Conservation (phyloP, 2,797 vertebrate species). For the Hydrophis major region DNA sequence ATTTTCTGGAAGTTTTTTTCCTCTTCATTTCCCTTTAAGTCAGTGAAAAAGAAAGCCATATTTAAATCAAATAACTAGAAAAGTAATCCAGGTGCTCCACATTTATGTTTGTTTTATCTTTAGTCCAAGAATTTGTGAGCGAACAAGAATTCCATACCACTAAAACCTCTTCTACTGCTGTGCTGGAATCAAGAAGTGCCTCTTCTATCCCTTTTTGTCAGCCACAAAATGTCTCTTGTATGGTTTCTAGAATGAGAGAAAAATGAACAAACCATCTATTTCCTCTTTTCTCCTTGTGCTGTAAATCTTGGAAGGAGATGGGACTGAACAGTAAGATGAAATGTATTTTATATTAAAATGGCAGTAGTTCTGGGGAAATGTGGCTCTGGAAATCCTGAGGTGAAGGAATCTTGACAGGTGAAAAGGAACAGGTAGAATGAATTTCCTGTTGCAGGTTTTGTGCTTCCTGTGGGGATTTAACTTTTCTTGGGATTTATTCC, state of each 20-base stretch:
- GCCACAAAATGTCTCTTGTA: background rate
- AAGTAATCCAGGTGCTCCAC: background rate
- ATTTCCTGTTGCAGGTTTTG: background rate
- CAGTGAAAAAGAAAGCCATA: background rate
- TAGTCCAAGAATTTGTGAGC: background rate
- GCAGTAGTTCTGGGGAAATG: background rate
- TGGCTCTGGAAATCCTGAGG: background rate
- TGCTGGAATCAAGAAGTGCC: background rate
- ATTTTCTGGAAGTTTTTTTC: background rate
- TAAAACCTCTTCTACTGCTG: background rate
- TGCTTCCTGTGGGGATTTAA: background rate
- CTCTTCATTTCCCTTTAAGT: background rate
- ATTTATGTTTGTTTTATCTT: background rate
- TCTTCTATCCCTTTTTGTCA: background rate
- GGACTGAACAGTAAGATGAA: background rate
- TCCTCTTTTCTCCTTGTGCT: background rate
- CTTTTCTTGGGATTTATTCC: background rate
- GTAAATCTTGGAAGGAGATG: background rate
- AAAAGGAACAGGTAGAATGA: background rate
- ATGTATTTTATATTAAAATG: background rate
- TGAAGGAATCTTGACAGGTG: background rate
- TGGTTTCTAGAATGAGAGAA: background rate
- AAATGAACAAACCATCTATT: background rate
- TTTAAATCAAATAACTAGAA: background rate
- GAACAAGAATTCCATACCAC: background rate